A percentile compares a stretch with the other conserved stretches of the same genome.
These are phyloP conservation scores for Sinohyriopsis cumingii DNA, from an alignment of 2,888 invertebrate genomes.

Conservation along the genomic window DNA sequence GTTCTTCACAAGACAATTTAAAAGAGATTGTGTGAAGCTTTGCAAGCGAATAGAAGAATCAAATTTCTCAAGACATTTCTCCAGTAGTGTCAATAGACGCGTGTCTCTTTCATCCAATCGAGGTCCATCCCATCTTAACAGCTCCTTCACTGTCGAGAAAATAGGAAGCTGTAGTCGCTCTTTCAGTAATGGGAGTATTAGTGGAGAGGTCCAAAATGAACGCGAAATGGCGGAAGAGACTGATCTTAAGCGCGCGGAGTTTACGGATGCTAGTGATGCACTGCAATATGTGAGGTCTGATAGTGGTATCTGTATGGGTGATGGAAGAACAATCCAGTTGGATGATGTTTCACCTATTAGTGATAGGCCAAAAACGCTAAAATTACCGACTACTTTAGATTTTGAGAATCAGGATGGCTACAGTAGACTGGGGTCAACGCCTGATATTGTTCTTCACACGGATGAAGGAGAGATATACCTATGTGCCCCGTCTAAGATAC, in stretches of 20 bases:
- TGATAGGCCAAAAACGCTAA: not conserved
- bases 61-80: slow-evolving; percentile 60
- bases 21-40: slow-evolving; percentile 95
- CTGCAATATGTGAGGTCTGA: slow-evolving; percentile 27
- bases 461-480: slow-evolving; percentile 31
- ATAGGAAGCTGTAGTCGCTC: slow-evolving; percentile 46
- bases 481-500: slow-evolving; percentile 10
- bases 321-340: slow-evolving; percentile 10
- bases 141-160: slow-evolving; percentile 44
- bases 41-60: slow-evolving; percentile 93
- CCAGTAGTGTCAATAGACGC: slow-evolving; percentile 52
- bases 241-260: slow-evolving; percentile 18
- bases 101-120: slow-evolving; percentile 44
- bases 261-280: slow-evolving; percentile 18
- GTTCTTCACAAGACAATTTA: slow-evolving; percentile 97
- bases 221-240: slow-evolving; percentile 23
- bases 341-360: slow-evolving; percentile 1
- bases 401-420: slow-evolving; percentile 9
- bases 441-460: slow-evolving; percentile 37
- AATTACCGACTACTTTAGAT: not conserved
- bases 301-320: slow-evolving; percentile 14
- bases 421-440: slow-evolving; percentile 19
- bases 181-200: slow-evolving; percentile 40
- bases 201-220: slow-evolving; percentile 42
- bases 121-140: slow-evolving; percentile 43